These are phyloP conservation scores for Rana temporaria DNA, from an alignment of 2,113 vertebrate genomes.

Conservation along the genomic window DNA sequence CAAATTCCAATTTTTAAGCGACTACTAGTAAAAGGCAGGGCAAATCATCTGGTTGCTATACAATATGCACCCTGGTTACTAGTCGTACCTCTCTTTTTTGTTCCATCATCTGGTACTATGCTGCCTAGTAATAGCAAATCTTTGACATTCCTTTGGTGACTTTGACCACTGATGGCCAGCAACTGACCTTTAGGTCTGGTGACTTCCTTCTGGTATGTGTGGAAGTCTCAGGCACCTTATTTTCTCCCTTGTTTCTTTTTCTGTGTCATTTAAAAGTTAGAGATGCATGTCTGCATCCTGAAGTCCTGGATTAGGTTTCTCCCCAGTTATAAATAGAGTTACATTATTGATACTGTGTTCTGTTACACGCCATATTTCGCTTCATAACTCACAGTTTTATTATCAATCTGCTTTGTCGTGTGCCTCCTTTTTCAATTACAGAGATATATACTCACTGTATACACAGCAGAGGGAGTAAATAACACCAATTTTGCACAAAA, in stretches of 20 bases:
- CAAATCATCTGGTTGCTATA: too few species aligned
- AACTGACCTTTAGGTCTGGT: neutral
- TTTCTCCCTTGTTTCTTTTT: slow-evolving; percentile 10
- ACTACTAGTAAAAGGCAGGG: too few species aligned
- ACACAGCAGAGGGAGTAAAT: slow-evolving; percentile 34
- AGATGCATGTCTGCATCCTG: slow-evolving; percentile 13
- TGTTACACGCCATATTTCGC: slow-evolving; percentile 47
- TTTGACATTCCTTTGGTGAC: too few species aligned
- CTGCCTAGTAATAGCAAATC: too few species aligned
- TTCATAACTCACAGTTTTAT: slow-evolving; percentile 52
- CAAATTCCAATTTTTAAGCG: too few species aligned
- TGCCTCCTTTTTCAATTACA: slow-evolving; percentile 55
- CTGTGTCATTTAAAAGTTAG: slow-evolving; percentile 32
- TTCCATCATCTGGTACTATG: too few species aligned
- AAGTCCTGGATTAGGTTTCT: slow-evolving; percentile 47
- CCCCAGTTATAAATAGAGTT: slow-evolving; percentile 51
- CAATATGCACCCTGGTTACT: too few species aligned
- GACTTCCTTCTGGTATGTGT: neutral
- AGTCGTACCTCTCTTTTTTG: too few species aligned
- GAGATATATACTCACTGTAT: slow-evolving; percentile 43
- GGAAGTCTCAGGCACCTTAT: neutral
- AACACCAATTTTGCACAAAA: slow-evolving; percentile 49
- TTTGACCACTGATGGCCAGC: neutral
- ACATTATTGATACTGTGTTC: slow-evolving; percentile 56
- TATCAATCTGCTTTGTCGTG: slow-evolving; percentile 53